Evolutionary conservation across 1,140 invertebrate genomes (phyloP), one percentile per base, ranked within the genome.

Genomic region (Drosophila sucinea): DNA sequence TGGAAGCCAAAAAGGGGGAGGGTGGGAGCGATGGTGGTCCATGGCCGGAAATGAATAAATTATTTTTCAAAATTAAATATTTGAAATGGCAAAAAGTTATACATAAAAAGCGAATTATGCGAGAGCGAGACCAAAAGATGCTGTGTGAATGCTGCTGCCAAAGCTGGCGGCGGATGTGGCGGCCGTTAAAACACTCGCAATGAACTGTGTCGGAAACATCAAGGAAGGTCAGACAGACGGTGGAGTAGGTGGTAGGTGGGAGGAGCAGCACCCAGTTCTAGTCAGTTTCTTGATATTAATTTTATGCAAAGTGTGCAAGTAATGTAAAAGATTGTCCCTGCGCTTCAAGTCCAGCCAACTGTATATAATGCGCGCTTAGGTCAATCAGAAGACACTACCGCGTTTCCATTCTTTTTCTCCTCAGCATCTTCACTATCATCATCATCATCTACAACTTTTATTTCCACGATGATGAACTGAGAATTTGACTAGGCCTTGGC

Each of bases 1-100:
- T 2, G 35, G 35, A 8, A 10, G 35, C 35, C 3, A 38, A 11
- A 38, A 2, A 23, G 30, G 11, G 4, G 17, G n/a, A 25, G 33
- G 38, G 51, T 7, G 17, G 29, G 38, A 6, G 40, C 7, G 3
- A 44, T 23, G 65, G 35, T 47, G 64, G 17, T 47, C 40, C 58
- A 62, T 30, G 40, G 82, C 75, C 82, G 82, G 82, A 85, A 85
- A 85, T 85, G 82, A 85, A 85, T 85, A 85, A 85, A 85, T 87
- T 85, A 85, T 85, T 85, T 85, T 85, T 85, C 67, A 70, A 85
- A 85, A 85, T 85, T 86, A 85, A 85, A 85, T 85, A 85, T 85
- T 85, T 85, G 83, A 85, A 85, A 85, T 87, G 83, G 77, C 83
- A 83, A 86, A 83, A 86, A 86, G 75, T 81, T 86, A 81, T 63